These are phyloP conservation scores for Ivindomyrus marchei DNA, from an alignment of 2,113 vertebrate genomes.

Conservation along the genomic window DNA sequence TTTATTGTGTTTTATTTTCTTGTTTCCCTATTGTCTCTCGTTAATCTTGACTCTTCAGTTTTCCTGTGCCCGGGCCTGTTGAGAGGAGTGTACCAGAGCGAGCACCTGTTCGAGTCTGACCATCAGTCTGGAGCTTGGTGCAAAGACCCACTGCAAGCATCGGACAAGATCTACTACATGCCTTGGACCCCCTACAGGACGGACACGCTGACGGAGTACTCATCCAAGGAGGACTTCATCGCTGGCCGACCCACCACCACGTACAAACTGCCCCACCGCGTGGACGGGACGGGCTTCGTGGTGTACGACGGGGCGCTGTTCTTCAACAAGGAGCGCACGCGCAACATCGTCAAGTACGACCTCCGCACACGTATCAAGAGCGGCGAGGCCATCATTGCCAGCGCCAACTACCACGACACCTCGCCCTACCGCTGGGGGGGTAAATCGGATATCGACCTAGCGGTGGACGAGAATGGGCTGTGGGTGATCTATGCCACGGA, in stretches of 20 bases:
- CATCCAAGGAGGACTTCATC: slow-evolving; percentile 96
- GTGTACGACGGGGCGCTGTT: slow-evolving; percentile 94
- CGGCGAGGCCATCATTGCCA: slow-evolving; percentile 95
- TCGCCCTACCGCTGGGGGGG: slow-evolving; percentile 79
- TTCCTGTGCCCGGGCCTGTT: slow-evolving; percentile 95
- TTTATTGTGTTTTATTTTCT: not conserved
- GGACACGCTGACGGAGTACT: slow-evolving; percentile 91
- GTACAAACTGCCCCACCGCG: slow-evolving; percentile 92
- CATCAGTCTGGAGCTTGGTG: slow-evolving; percentile 98
- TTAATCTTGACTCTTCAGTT: slow-evolving; percentile 61
- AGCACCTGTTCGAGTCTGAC: slow-evolving; percentile 96
- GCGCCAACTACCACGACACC: slow-evolving; percentile 73
- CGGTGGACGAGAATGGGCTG: slow-evolving; percentile 83
- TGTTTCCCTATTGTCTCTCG: not conserved
- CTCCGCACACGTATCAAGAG: slow-evolving; percentile 94
- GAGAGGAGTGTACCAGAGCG: slow-evolving; percentile 92
- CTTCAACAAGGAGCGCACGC: slow-evolving; percentile 97
- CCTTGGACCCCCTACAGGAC: slow-evolving; percentile 96
- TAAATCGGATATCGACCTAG: slow-evolving; percentile 83
- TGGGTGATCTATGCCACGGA: slow-evolving; percentile 95
- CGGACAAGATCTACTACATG: slow-evolving; percentile 99
- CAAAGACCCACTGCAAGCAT: slow-evolving; percentile 95
- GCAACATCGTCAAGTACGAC: slow-evolving; percentile 99
- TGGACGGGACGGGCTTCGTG: slow-evolving; percentile 93
- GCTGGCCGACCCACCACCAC: slow-evolving; percentile 93